These are phyloP conservation scores for Sebastes cheni DNA, from an alignment of 2,797 vertebrate species.

Conservation along the genomic window DNA sequence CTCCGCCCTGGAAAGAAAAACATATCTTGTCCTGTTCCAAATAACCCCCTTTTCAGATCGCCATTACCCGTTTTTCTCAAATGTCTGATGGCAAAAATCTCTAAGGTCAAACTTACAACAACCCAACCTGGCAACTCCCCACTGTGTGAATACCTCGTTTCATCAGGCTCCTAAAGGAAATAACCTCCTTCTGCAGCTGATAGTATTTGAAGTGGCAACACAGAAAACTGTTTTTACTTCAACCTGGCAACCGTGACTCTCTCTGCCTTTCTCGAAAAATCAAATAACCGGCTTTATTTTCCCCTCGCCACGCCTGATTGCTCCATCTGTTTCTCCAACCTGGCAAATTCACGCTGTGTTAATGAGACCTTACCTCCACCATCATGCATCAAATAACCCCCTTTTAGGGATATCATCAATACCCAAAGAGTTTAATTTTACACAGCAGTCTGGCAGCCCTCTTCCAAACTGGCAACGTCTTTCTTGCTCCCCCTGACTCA, in stretches of 20 bases:
- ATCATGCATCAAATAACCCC: slow-evolving; percentile 1
- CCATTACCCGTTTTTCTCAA: not conserved
- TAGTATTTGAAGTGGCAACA: slow-evolving; percentile 7
- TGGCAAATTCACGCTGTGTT: not conserved
- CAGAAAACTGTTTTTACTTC: not conserved
- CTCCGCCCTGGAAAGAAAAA: not conserved
- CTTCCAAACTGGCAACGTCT: not conserved
- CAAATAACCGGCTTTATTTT: not conserved
- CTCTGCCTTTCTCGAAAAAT: not conserved
- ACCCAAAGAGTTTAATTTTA: not conserved
- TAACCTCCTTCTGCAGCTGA: not conserved
- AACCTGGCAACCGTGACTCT: not conserved
- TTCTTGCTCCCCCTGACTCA: not conserved
- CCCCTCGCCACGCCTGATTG: not conserved
- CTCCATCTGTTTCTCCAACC: slow-evolving; percentile 28
- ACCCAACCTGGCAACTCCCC: not conserved
- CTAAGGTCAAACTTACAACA: slow-evolving; percentile 13
- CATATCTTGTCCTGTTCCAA: not conserved
- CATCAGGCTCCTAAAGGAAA: not conserved
- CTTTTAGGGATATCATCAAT: not conserved
- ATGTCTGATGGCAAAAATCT: not conserved
- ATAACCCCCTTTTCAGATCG: not conserved
- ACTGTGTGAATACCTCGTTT: not conserved
- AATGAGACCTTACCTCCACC: slow-evolving; percentile 3
- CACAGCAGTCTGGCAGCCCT: not conserved